Base-by-base conservation (phyloP, 92 coral and sea anemone genomes). In the Epizoanthus illoricatus region DNA sequence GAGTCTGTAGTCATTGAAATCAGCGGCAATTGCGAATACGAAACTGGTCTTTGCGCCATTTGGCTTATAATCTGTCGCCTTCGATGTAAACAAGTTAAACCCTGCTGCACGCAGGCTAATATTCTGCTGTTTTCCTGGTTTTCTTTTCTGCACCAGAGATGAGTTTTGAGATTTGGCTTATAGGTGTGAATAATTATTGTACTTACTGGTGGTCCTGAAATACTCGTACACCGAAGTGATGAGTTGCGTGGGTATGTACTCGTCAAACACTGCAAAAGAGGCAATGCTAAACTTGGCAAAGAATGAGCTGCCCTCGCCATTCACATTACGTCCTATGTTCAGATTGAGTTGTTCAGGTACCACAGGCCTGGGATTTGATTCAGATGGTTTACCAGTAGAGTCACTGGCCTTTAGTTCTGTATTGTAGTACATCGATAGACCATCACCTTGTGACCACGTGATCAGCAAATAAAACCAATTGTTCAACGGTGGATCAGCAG, bases 251-350 rank as follows among this genome's bases (percentile, higher is more conserved):
- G 90, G 86, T 24, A 97, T 86, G 55, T 86, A 57, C 68, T 89
- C 91, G 65, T 97, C 91, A 71, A 97, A 97, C 39, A 97, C 87
- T 3, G 98, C 99, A 84, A 97, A 70, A 2, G 97, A 90, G 60
- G 89, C 85, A 39, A 97, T 89, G 41, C 90, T 84, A 86, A 97
- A 97, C 79, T 90, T 90, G 39, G 97, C 99, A 68, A 89, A 90
- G 81, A 81, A 89, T 7, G 97, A 76, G 65, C 83, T 89, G 41
- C 92, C 89, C n/a, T 88, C 90, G 21, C 92, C 97, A 8, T 93
- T 89, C 47, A 91, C 89, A 69, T 92, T 92, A 16, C 99, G 92
- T 6, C 98, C 99, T n/a, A 97, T 64, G 73, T 87, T 86, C 36
- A 92, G 87, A 81, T 88, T 97, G 74, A 92, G 92, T 64, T 90